Evolutionary conservation across 2,113 vertebrate genomes (phyloP).

Genomic region (Stomatorhinus ivindoensis): DNA sequence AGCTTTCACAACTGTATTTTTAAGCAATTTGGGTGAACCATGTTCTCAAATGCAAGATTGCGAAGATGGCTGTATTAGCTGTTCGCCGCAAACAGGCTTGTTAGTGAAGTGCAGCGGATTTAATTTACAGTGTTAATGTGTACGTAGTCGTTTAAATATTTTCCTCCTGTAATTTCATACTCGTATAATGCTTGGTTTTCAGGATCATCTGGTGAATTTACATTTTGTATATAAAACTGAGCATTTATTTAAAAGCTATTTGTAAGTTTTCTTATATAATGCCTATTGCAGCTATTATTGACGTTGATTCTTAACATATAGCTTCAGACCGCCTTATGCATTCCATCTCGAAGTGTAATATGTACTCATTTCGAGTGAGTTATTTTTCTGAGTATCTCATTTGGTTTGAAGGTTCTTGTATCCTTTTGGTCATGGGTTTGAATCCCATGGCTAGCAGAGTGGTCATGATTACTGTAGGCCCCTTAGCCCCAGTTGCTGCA

Average conservation of each 20-base stretch:
- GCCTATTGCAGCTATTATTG: neutral
- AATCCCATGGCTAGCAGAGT: neutral
- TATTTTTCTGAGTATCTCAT: neutral
- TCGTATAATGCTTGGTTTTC: neutral
- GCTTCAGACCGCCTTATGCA: neutral
- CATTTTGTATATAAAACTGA: neutral
- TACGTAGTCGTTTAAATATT: neutral
- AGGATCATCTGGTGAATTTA: neutral
- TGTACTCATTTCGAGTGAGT: no score
- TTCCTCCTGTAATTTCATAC: neutral
- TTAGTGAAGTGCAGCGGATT: neutral
- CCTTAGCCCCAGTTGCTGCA: neutral
- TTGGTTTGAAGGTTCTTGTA: neutral
- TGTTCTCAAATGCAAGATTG: neutral
- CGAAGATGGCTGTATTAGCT: neutral
- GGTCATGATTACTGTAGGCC: neutral
- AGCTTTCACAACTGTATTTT: neutral
- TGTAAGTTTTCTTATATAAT: neutral
- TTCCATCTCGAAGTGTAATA: no score
- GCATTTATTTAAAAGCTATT: neutral
- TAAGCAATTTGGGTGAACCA: neutral
- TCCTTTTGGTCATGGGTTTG: neutral
- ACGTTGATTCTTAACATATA: neutral
- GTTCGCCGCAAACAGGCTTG: neutral
- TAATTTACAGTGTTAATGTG: neutral